Percentiles rank a stretch among this genome's conserved stretches.
Conservation (phyloP, 1,140 invertebrate species). For the Reticulitermes speratus region DNA sequence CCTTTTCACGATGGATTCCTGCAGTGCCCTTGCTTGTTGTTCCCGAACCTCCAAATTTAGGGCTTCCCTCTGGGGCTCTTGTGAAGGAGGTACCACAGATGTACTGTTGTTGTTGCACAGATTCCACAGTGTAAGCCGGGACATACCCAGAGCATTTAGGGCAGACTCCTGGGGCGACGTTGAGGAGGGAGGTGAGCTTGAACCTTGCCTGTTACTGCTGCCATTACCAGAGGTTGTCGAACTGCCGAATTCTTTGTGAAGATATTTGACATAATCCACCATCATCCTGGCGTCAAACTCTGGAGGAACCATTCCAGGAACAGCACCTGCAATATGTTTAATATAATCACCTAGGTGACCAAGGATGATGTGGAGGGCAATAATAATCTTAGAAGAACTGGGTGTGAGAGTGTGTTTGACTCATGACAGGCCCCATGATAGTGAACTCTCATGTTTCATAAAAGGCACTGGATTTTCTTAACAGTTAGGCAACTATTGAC, state of each 20-base stretch:
- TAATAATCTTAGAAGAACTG: too few relatives aligned
- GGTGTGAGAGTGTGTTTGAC: too few relatives aligned
- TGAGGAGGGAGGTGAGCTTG: constrained; percentile 56
- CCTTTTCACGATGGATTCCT: constrained; percentile 16
- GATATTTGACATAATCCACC: constrained; percentile 72
- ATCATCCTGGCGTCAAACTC: constrained; percentile 76
- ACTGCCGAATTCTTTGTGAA: constrained; percentile 48
- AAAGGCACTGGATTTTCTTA: too few relatives aligned
- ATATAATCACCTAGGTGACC: too few relatives aligned
- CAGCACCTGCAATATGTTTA: constrained; percentile 41
- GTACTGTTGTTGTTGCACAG: constrained; percentile 69
- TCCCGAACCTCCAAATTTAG: constrained; percentile 58
- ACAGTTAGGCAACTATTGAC: too few relatives aligned
- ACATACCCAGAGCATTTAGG: constrained; percentile 69
- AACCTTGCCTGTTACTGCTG: constrained; percentile 54
- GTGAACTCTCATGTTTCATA: too few relatives aligned
- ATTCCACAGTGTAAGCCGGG: constrained; percentile 76
- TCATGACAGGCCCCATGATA: too few relatives aligned
- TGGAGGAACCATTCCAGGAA: constrained; percentile 59
- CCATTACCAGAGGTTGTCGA: constrained; percentile 47
- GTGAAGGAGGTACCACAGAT: constrained; percentile 48
- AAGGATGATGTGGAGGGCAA: too few relatives aligned
- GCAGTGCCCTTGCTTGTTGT: constrained; percentile 30
- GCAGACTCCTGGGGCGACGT: constrained; percentile 55
- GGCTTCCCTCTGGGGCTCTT: constrained; percentile 59